Evolutionary conservation across 92 coral and sea anemone genomes (phyloP).

Genomic region (Actinostola sp.): DNA sequence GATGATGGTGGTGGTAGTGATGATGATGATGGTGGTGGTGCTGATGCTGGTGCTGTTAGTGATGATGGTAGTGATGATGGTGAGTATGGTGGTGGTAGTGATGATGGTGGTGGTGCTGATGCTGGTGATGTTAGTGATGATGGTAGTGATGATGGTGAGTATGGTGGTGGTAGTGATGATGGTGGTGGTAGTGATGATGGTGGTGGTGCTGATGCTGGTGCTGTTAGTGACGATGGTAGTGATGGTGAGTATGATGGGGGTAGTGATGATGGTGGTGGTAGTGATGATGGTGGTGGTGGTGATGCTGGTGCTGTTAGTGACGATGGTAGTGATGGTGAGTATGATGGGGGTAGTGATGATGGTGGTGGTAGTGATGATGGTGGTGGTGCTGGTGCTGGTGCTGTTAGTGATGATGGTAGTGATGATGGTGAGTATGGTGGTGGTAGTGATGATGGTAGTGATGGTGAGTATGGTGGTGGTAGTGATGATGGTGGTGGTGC

Average conservation of each 20-base stretch:
- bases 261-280: background rate
- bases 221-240: background rate
- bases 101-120: background rate
- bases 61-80: background rate
- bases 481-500: background rate
- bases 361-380: background rate
- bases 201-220: background rate
- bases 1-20: background rate
- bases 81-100: background rate
- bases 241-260: background rate
- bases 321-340: background rate
- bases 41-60: background rate
- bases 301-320: constrained; percentile 7
- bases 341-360: background rate
- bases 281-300: constrained; percentile 1
- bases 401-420: background rate
- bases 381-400: background rate
- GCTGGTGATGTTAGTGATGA: background rate
- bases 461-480: constrained; percentile 7
- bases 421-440: background rate
- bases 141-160: background rate
- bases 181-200: background rate
- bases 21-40: constrained; percentile 1
- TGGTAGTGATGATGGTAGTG: background rate
- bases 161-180: background rate